Conservation (phyloP, 2,888 invertebrate species). For the Tethea ocularis region DNA sequence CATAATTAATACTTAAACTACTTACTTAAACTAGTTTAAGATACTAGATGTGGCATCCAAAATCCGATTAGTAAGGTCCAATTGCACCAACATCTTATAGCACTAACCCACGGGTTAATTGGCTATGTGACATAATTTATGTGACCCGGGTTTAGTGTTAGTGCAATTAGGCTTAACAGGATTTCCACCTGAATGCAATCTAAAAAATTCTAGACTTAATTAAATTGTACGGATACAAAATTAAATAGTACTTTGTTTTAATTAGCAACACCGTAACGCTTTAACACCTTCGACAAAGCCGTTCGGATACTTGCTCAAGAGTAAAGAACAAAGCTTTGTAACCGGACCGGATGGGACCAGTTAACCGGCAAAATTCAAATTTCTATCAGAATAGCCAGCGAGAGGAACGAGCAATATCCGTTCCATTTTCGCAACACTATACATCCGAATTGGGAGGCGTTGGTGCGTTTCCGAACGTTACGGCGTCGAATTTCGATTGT, state of each 20-base stretch:
- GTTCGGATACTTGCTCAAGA: slow-evolving; percentile 56
- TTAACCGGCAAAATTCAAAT: slow-evolving; percentile 82
- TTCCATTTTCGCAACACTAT: slow-evolving; percentile 79
- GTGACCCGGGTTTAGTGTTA: too few relatives aligned
- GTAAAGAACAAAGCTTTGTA: slow-evolving; percentile 57
- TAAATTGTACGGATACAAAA: background rate
- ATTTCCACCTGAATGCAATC: background rate
- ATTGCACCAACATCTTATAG: too few relatives aligned
- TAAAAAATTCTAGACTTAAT: slow-evolving; percentile 6
- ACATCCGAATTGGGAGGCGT: slow-evolving; percentile 66
- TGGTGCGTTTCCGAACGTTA: slow-evolving; percentile 69
- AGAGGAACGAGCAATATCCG: slow-evolving; percentile 82
- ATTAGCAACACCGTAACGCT: slow-evolving; percentile 39
- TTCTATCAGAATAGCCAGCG: slow-evolving; percentile 74
- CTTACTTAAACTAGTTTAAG: background rate
- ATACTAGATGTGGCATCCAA: background rate
- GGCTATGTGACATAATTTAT: too few relatives aligned
- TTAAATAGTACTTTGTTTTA: slow-evolving; percentile 22
- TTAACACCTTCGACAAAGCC: slow-evolving; percentile 33
- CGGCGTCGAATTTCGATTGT: slow-evolving; percentile 57
- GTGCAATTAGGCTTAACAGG: too few relatives aligned
- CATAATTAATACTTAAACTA: background rate
- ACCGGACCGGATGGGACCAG: slow-evolving; percentile 74
- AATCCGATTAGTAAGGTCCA: background rate
- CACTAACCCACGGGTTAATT: too few relatives aligned